A percentile compares a stretch with the other conserved stretches of the same genome.
Evolutionary conservation across 2,797 vertebrate species (phyloP).

Genomic region (Myripristis murdjan): DNA sequence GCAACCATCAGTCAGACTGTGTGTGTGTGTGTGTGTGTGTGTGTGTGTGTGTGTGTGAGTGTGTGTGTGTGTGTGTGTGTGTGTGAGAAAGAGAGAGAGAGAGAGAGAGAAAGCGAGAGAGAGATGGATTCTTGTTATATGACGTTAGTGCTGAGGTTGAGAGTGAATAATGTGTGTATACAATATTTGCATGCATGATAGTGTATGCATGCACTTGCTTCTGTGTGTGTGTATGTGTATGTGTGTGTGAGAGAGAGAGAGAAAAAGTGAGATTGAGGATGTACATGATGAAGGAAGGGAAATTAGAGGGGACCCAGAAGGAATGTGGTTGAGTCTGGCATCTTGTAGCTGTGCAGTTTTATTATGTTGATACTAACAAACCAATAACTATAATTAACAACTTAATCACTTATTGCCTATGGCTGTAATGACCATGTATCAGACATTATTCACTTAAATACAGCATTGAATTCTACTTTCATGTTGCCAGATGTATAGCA

Average conservation of each 20-base stretch:
- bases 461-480: constrained; percentile 14
- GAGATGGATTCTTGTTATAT: constrained; percentile 2
- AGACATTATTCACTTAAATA: constrained; percentile 29
- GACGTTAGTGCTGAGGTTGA: constrained; percentile 13
- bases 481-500: constrained; percentile 40
- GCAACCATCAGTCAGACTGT: constrained; percentile 41
- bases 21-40: constrained; percentile 34
- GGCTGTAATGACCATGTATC: constrained; percentile 42
- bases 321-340: constrained; percentile 58
- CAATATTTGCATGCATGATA: background rate
- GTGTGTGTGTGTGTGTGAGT: constrained; percentile 31
- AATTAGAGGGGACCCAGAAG: constrained; percentile 50
- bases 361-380: constrained; percentile 38
- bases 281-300: constrained; percentile 34
- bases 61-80: constrained; percentile 31
- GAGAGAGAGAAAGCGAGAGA: no score
- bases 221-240: constrained; percentile 19
- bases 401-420: constrained; percentile 54
- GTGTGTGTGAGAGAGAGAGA: background rate
- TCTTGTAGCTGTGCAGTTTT: constrained; percentile 47
- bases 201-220: constrained; percentile 7
- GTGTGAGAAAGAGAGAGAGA: no score
- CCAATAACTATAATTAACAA: constrained; percentile 65
- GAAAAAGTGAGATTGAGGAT: constrained; percentile 1
- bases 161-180: constrained; percentile 1